Evolutionary conservation across 2,797 vertebrate genomes (phyloP), one percentile per base, ranked within the genome.

Genomic region (Philypnodon macrostomus): DNA sequence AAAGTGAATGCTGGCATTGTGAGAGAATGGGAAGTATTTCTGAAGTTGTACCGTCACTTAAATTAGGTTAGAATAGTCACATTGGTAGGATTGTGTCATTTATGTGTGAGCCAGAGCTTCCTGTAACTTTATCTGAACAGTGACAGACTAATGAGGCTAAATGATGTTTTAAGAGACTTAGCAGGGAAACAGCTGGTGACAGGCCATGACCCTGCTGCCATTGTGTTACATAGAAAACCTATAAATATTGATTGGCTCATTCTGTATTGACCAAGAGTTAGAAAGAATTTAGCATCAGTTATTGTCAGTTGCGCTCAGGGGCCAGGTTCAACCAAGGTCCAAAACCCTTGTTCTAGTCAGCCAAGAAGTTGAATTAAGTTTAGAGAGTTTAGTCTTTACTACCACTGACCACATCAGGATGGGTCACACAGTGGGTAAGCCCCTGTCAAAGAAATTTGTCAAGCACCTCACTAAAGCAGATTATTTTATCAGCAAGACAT

Each of bases 91-190:
- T 32, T 24, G 47, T 45, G 40, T 58, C 40, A 21, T 49, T 39
- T 58, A 37, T n/a, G n/a, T 23, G 30, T 38, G 30, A 44, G 52
- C 11, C 49, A 42, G 19, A 68, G 70, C 59, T 67, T 87, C 80
- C 75, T 81, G 88, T 81, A 88, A 88, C 75, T 26, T 19, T 68
- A 87, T 78, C 71, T 66, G 58, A 47, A 53, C 62, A 72, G 63
- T 80, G 84, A 88, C 84, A 81, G 70, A 72, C 75, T 87, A 89
- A 89, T 84, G 73, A 87, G 81, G 74, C 63, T 74, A 78, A 84
- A 83, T 85, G 81, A 87, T 85, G 78, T 38, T 16, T 36, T 36
- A 84, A 70, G 72, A n/a, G n/a, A n/a, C n/a, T n/a, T n/a, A n/a
- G n/a, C n/a, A n/a, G n/a, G n/a, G n/a, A 77, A 66, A 70, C 65